These are phyloP conservation scores for Brienomyrus longianalis DNA, from an alignment of 2,113 vertebrate species.

Conservation along the genomic window DNA sequence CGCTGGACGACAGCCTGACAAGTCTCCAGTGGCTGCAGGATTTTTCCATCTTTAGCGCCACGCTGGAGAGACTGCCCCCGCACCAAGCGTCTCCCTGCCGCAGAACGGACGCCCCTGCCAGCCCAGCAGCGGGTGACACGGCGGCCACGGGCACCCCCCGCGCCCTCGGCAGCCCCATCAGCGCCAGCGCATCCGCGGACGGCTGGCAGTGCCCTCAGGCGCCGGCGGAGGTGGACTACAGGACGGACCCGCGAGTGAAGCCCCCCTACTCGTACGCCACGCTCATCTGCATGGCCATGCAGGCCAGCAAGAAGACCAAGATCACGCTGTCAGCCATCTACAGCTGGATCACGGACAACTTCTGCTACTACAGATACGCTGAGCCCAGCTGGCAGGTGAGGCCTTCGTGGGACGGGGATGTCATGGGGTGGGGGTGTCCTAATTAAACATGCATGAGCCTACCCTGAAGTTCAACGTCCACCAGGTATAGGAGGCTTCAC, in stretches of 20 bases:
- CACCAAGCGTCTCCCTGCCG: background rate
- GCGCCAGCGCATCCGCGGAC: slow-evolving; percentile 13
- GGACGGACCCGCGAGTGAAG: slow-evolving; percentile 38
- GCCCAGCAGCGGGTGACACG: slow-evolving; percentile 39
- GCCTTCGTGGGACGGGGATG: background rate
- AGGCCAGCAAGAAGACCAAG: slow-evolving; percentile 40
- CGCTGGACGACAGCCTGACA: slow-evolving; percentile 48
- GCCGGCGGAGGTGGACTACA: slow-evolving; percentile 33
- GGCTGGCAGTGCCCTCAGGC: background rate
- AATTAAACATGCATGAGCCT: background rate
- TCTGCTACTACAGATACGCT: slow-evolving; percentile 47
- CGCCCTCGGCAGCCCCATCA: slow-evolving; percentile 16
- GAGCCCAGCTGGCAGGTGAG: slow-evolving; percentile 55
- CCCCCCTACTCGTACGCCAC: slow-evolving; percentile 51
- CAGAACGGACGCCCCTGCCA: slow-evolving; percentile 33
- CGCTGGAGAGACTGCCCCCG: slow-evolving; percentile 30
- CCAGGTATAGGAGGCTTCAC: background rate
- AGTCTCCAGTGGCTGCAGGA: slow-evolving; percentile 53
- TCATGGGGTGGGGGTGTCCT: background rate
- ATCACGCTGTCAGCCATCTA: slow-evolving; percentile 48
- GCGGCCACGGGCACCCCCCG: slow-evolving; percentile 26
- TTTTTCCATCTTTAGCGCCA: slow-evolving; percentile 42
- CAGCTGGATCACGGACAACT: slow-evolving; percentile 51
- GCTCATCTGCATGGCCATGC: slow-evolving; percentile 53
- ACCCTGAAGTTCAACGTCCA: background rate